Evolutionary conservation across 1,140 invertebrate genomes (phyloP).

Genomic region (Chelonus insularis): DNA sequence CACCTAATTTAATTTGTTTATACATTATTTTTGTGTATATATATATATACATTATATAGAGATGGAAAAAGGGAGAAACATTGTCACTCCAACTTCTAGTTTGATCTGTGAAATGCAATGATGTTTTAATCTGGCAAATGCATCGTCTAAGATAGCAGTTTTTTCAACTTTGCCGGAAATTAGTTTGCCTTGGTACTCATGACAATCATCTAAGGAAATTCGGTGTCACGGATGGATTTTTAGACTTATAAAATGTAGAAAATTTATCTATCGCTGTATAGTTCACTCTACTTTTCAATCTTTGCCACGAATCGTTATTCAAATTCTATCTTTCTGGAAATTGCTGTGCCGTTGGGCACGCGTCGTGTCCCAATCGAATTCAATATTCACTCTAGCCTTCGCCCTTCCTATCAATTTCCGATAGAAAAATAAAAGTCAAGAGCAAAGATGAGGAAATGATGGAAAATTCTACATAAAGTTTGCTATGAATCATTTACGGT

Average conservation of each 20-base stretch:
- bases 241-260: conserved; percentile 1
- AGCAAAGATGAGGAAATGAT: conserved; percentile 9
- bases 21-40: no score
- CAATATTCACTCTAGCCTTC: conserved; percentile 21
- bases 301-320: conserved; percentile 10
- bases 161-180: background rate
- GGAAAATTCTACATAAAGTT: conserved; percentile 15
- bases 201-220: conserved; percentile 6
- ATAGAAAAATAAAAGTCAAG: conserved; percentile 17
- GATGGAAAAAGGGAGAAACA: no score
- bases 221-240: conserved; percentile 4
- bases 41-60: no score
- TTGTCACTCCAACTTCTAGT: no score
- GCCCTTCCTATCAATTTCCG: conserved; percentile 29
- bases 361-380: conserved; percentile 18
- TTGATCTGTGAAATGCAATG: no score
- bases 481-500: background rate
- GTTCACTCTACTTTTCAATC: background rate
- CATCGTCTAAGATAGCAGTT: conserved; percentile 1
- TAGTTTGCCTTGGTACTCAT: background rate
- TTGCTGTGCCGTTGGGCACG: conserved; percentile 18
- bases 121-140: conserved; percentile 44
- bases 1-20: no score
- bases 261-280: background rate
- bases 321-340: conserved; percentile 29